Evolutionary conservation across 2,888 invertebrate genomes (phyloP).

Genomic region (Flexamia atlantica): DNA sequence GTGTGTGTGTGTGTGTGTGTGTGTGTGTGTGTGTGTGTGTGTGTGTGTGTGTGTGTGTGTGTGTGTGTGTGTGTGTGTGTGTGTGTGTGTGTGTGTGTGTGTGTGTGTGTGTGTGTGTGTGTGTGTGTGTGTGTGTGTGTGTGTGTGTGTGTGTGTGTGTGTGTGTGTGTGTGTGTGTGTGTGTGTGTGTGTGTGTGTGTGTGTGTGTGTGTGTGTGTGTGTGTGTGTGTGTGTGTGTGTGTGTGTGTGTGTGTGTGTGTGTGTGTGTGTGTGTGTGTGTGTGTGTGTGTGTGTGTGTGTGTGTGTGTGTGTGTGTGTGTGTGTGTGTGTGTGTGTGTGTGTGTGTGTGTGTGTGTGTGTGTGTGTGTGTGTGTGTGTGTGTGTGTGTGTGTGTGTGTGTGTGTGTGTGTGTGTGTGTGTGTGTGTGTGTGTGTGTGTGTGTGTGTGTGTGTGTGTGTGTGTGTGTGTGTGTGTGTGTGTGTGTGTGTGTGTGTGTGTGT

Average conservation of each 20-base stretch:
- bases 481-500: slow-evolving; percentile 26
- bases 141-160: no score
- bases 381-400: slow-evolving; percentile 26
- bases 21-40: no score
- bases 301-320: slow-evolving; percentile 26
- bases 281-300: slow-evolving; percentile 26
- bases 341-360: slow-evolving; percentile 26
- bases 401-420: slow-evolving; percentile 26
- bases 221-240: slow-evolving; percentile 26
- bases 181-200: slow-evolving; percentile 26
- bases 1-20: no score
- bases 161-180: no score
- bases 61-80: no score
- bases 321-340: slow-evolving; percentile 26
- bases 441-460: slow-evolving; percentile 26
- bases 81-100: no score
- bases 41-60: no score
- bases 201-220: slow-evolving; percentile 26
- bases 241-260: slow-evolving; percentile 26
- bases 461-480: slow-evolving; percentile 26
- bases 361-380: slow-evolving; percentile 26
- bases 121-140: no score
- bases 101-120: no score
- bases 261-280: slow-evolving; percentile 26
- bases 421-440: slow-evolving; percentile 26